A percentile compares a stretch with the other conserved stretches of the same genome.
phyloP scores from a whole-genome alignment of 2,797 vertebrate species.

The Myiotriccus ornatus region DNA sequence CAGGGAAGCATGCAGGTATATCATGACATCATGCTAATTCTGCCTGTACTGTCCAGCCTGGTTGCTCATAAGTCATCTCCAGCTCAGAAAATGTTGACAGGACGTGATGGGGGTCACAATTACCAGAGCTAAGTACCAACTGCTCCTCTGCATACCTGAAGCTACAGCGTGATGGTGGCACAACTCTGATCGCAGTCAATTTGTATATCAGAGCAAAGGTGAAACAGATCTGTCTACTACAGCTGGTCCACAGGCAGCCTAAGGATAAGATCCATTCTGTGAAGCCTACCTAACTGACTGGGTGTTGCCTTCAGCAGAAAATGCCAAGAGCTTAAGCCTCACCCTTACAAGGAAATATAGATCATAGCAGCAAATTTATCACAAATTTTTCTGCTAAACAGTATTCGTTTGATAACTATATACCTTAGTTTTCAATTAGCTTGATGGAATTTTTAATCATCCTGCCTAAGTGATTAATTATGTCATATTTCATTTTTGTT shows the following conservation, averaged over 20 bases:
- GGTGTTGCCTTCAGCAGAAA: background rate
- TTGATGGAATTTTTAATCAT: slow-evolving; percentile 28
- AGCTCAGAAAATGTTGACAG: background rate
- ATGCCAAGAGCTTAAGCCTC: background rate
- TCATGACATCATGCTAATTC: background rate
- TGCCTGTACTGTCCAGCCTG: background rate
- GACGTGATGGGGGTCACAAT: background rate
- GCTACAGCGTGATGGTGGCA: background rate
- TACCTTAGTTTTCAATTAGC: slow-evolving; percentile 26
- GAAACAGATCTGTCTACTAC: background rate
- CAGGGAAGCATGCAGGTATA: accelerated
- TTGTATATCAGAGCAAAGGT: background rate
- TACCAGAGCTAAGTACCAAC: background rate
- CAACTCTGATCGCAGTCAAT: background rate
- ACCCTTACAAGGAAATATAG: background rate
- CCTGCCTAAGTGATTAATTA: slow-evolving; percentile 33
- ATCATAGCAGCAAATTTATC: background rate
- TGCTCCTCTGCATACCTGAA: background rate
- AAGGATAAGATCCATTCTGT: background rate
- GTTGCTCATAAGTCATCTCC: background rate
- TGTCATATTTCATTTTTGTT: slow-evolving; percentile 29
- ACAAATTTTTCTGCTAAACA: background rate
- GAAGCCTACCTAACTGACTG: background rate
- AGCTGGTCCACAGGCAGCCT: background rate
- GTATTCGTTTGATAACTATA: background rate